Evolutionary conservation across 2,113 vertebrate genomes (phyloP).

Genomic region (Pangasianodon gigas): DNA sequence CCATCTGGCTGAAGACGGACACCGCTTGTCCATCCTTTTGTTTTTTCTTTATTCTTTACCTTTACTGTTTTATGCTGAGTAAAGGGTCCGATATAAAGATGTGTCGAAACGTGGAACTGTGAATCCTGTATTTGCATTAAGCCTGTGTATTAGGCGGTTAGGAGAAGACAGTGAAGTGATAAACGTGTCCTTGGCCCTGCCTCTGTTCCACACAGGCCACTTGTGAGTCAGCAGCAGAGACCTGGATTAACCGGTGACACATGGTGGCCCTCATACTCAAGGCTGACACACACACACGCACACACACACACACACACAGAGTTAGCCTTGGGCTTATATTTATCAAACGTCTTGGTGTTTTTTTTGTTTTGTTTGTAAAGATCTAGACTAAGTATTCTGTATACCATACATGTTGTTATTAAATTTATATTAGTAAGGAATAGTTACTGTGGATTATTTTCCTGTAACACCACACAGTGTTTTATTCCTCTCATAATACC

Average conservation of each 20-base stretch:
- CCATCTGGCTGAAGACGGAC: not conserved
- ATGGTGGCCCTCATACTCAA: slow-evolving; percentile 50
- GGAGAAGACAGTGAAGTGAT: not conserved
- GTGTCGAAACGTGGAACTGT: not conserved
- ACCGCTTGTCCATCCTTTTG: not conserved
- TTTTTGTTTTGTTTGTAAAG: not conserved
- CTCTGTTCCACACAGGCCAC: slow-evolving; percentile 46
- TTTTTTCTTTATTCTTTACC: not conserved
- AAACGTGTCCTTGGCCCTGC: slow-evolving; percentile 29
- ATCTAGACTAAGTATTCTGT: not conserved
- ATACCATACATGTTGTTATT: not conserved
- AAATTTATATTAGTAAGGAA: not conserved
- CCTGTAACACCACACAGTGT: not conserved
- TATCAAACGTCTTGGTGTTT: not conserved
- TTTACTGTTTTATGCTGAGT: not conserved
- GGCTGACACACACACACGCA: slow-evolving; percentile 3
- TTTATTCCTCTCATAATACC: not conserved
- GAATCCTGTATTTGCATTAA: not conserved
- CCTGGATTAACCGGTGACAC: slow-evolving; percentile 58
- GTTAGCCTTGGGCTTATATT: slow-evolving; percentile 5
- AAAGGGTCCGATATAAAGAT: not conserved
- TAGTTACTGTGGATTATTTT: not conserved
- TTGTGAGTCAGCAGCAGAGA: slow-evolving; percentile 69
- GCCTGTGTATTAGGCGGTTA: not conserved
- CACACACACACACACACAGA: slow-evolving; percentile 34